Base-by-base conservation (phyloP, 2,797 vertebrate genomes). In the Parauchenoglanis punctatus region DNA sequence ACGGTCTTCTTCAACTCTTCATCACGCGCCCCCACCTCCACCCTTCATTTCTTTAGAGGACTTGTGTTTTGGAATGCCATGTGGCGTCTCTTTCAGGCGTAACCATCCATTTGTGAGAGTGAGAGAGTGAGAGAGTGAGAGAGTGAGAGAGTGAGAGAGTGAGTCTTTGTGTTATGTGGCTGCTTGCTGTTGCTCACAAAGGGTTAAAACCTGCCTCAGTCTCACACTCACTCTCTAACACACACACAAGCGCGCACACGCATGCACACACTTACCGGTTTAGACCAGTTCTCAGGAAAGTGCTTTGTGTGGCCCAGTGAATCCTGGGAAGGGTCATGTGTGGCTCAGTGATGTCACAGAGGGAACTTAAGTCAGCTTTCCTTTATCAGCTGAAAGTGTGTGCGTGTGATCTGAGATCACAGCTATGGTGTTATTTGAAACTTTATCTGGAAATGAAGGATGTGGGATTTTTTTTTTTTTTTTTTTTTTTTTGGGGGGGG, bases 251-350 rank as follows among this genome's bases (percentile, higher is more conserved):
- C 91, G 88, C 94, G 94, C 92, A 94, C 87, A 88, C 88, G 84
- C 89, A 90, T 86, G 88, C 87, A 88, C 91, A 92, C 92, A 91
- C 93, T 91, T 93, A 96, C 97, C 95, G 94, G 98, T 97, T 97
- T 95, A 96, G 96, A 97, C 97, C 94, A 95, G 98, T 98, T 99
- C 96, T 96, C 95, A 95, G 96, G 97, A 97, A 97, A 96, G 96
- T 97, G 97, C 97, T 95, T 99, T 98, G 97, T 98, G 95, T 97
- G 95, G 96, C 97, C 94, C 93, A 95, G 92, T 96, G 97, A 96
- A 98, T 98, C 95, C 97, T 97, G 97, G 97, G 97, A 98, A 98
- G 96, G 97, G 97, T 98, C 97, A 98, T 98, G 96, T 97, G 96
- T 96, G 96, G 96, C 95, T 96, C 94, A 94, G 93, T 97, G 97